Base-by-base conservation (phyloP, 2,113 vertebrate species). In the Grallaria varia region DNA sequence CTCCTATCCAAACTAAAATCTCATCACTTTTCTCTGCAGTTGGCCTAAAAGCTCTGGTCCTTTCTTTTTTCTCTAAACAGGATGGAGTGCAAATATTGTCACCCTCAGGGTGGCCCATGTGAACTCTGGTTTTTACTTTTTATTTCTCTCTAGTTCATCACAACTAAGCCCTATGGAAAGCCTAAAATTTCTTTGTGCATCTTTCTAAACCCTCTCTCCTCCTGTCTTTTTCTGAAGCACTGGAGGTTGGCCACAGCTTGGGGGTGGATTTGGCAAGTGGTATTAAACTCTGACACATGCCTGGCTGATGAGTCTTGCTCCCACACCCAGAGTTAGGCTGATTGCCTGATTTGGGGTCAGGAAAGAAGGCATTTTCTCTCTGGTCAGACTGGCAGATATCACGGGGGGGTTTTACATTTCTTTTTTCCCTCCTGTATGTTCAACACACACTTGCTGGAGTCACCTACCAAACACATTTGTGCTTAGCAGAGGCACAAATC, bases 231-330 rank as follows among this genome's bases (percentile, higher is more conserved):
- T 49, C 42, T 64, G 89, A 35, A 76, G 39, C 35, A 7, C 42
- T 79, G 76, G 84, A 60, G 55, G 39, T 4, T 94, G 76, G 58
- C 62, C 58, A 16, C 90, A 35, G 63, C 49, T 60, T 27, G 5
- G 40, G 63, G 73, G 81, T 87, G 84, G 81, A 56, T 95, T 87
- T 94, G 92, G 84, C 80, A 89, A 59, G 67, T 33, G 53, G 10
- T 39, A 12, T 44, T 42, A 13, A 24, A 76, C 53, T 10, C 9
- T 40, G 52, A 66, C 58, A 35, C 52, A 73, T 86, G 80, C 90
- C 76, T 89, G 77, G 64, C 37, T 89, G 77, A 49, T 77, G 80
- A 95, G 42, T 73, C 44, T 59, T 42, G 73, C 68, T 96, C 45
- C 77, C 87, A 94, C 94, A 81, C 77, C 84, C 90, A 80, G 63